A percentile compares a stretch with the other conserved stretches of the same genome.
Conservation (phyloP, 2,888 invertebrate genomes). For the Netelia fuscicornis region DNA sequence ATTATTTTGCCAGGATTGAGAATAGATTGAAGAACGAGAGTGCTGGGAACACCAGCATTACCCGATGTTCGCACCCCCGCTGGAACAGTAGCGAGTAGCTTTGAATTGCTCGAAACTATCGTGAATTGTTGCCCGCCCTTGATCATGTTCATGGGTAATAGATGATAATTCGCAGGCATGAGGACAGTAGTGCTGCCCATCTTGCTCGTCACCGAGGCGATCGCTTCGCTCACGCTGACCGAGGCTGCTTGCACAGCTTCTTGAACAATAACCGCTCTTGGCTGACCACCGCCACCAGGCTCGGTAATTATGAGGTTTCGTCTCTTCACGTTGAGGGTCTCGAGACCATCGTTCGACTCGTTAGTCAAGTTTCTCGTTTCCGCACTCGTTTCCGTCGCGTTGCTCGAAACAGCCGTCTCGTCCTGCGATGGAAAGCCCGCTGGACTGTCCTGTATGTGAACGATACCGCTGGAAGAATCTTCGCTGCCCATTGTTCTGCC, state of each 20-base stretch:
- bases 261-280: constrained; percentile 82
- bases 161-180: constrained; percentile 88
- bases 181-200: constrained; percentile 88
- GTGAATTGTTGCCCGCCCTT: constrained; percentile 91
- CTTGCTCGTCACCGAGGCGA: constrained; percentile 87
- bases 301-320: constrained; percentile 82
- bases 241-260: constrained; percentile 80
- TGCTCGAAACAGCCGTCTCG: constrained; percentile 73
- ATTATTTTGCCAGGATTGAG: constrained; percentile 87
- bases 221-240: constrained; percentile 87
- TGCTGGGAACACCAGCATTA: constrained; percentile 86
- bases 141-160: constrained; percentile 90
- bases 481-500: constrained; percentile 91
- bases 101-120: constrained; percentile 90
- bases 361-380: constrained; percentile 80
- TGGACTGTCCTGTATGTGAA: constrained; percentile 83
- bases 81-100: constrained; percentile 84
- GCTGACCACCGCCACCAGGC: constrained; percentile 77
- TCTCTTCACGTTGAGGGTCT: constrained; percentile 76
- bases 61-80: constrained; percentile 77
- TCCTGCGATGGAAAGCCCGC: constrained; percentile 83
- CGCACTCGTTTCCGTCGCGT: constrained; percentile 73
- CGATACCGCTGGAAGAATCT: constrained; percentile 90
- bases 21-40: constrained; percentile 89
- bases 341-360: constrained; percentile 81